Conservation (phyloP, 2,888 invertebrate genomes). For the Cephus nigrinus region DNA sequence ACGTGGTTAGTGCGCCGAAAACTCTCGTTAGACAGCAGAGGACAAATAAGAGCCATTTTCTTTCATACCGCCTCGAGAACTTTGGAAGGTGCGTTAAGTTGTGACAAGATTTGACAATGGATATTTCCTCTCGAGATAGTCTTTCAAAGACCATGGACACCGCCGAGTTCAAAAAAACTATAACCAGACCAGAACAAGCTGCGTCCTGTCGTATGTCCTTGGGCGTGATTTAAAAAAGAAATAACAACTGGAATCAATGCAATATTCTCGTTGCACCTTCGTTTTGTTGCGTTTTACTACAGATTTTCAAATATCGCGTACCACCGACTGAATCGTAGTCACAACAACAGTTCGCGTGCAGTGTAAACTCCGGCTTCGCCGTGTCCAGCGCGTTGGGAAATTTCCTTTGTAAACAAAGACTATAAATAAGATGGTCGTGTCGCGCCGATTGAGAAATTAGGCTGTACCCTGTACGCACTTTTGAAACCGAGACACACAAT, state of each 20-base stretch:
- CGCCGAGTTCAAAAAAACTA: background rate
- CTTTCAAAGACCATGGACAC: background rate
- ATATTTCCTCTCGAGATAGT: constrained; percentile 36
- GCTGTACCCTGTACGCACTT: background rate
- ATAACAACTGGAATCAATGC: background rate
- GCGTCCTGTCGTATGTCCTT: background rate
- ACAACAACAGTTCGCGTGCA: background rate
- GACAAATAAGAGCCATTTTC: background rate
- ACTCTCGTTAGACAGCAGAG: background rate
- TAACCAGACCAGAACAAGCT: background rate
- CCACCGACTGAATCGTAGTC: background rate
- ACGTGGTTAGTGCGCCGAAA: background rate
- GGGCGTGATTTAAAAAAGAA: background rate
- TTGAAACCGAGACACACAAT: background rate
- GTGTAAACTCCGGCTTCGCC: background rate
- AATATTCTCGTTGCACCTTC: background rate
- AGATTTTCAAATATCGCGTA: background rate
- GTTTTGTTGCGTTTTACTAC: background rate
- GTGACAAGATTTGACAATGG: constrained; percentile 65
- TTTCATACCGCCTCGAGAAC: constrained; percentile 53
- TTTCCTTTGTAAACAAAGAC: background rate
- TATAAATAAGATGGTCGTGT: background rate
- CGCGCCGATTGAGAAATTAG: background rate
- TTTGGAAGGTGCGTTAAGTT: constrained; percentile 68
- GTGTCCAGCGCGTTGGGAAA: background rate